These are phyloP conservation scores for Trematomus loennbergii DNA, from an alignment of 2,113 vertebrate species.

Conservation along the genomic window DNA sequence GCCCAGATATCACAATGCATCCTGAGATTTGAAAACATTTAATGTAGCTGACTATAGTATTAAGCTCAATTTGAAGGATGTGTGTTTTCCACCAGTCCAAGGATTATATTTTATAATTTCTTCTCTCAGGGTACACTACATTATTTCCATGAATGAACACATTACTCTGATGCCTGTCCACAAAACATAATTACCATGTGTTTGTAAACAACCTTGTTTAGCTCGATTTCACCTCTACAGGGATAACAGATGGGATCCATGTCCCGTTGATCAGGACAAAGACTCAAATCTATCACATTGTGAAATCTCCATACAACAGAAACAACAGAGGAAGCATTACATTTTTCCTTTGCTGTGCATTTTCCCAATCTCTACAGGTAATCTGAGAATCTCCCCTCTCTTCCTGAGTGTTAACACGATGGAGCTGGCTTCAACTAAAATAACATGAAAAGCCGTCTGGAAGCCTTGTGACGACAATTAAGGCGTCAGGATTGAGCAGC, in stretches of 20 bases:
- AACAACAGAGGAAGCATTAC: background rate
- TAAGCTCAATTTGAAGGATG: background rate
- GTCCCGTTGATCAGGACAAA: background rate
- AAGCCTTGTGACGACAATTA: background rate
- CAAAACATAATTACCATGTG: background rate
- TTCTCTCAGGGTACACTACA: background rate
- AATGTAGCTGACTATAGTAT: background rate
- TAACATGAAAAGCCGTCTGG: constrained; percentile 9
- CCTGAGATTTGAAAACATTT: background rate
- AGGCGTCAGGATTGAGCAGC: background rate
- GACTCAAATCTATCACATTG: background rate
- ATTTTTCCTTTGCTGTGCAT: background rate
- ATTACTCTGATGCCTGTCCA: background rate
- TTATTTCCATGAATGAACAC: background rate
- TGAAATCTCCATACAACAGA: background rate
- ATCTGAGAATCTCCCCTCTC: constrained; percentile 4
- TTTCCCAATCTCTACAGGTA: background rate
- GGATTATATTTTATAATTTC: background rate
- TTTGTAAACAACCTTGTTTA: background rate
- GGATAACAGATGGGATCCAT: background rate
- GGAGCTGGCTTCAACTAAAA: background rate
- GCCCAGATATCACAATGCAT: background rate
- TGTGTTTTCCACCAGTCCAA: background rate
- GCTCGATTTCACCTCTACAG: background rate
- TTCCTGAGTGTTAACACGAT: background rate